Percentiles rank a stretch among this genome's conserved stretches.
These are phyloP conservation scores for Tupaia chinensis DNA, from an alignment of 2,113 vertebrate species.

Conservation along the genomic window DNA sequence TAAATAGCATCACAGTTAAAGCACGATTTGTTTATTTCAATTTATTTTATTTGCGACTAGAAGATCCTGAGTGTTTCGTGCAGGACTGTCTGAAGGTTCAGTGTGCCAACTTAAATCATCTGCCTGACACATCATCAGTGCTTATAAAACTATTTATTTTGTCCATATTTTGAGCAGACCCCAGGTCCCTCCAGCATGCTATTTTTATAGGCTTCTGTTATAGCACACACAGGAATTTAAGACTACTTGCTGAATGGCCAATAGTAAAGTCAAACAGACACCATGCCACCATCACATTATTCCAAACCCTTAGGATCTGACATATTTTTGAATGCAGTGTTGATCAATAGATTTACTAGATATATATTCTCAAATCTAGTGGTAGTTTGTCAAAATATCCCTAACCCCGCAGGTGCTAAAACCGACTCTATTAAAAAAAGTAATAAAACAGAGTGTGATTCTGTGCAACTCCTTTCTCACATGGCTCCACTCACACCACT, in stretches of 20 bases:
- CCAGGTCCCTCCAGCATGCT: too few relatives aligned
- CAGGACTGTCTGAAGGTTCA: not conserved
- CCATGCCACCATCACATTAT: too few relatives aligned
- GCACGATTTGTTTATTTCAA: not conserved
- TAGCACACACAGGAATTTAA: not conserved
- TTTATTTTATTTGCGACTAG: not conserved
- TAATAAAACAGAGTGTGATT: not conserved
- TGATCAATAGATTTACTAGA: not conserved
- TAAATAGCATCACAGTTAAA: not conserved
- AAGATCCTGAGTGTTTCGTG: not conserved
- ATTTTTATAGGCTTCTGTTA: not conserved
- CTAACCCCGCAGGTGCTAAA: not conserved
- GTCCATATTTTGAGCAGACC: not conserved
- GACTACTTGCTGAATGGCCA: not conserved
- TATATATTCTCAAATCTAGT: not conserved
- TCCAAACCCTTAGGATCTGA: not conserved
- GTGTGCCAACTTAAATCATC: not conserved
- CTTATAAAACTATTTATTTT: not conserved
- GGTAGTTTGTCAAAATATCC: not conserved
- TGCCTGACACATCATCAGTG: rapidly evolving
- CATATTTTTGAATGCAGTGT: too few relatives aligned
- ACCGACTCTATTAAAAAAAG: not conserved
- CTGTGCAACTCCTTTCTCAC: too few relatives aligned
- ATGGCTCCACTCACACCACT: not conserved
- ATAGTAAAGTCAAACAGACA: not conserved